Evolutionary conservation across 2,113 vertebrate genomes (phyloP), one percentile per base, ranked within the genome.

Genomic region (Microtus montanus): DNA sequence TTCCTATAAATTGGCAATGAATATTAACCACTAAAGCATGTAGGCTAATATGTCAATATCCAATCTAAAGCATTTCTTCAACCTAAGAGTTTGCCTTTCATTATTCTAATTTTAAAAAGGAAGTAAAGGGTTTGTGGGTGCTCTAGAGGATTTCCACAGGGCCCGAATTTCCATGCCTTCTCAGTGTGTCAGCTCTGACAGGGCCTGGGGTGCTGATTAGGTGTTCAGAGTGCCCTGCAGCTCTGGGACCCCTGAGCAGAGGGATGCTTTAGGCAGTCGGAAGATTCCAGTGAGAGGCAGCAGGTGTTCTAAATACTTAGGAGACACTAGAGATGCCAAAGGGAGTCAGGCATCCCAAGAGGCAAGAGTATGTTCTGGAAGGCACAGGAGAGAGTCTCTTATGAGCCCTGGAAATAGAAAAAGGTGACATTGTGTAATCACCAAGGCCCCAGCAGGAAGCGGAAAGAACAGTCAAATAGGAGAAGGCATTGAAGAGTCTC

Each of bases 391-490:
- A 68, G 82, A 33, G n/a, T 90, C 33, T 44, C 15, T 94, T 24
- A 30, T 3, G 58, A 90, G 28, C 61, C 44, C 41, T 49, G 77
- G 49, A 95, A 96, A 91, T 41, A 86, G 78, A 85, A 86, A 92
- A 41, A 26, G 3, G 6, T 82, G 41, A 52, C 33, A 77, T n/a
- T 89, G 22, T 77, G 2, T 11, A 28, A 88, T 78, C 24, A 1
- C 38, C 83, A 85, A n/a, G 41, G 52, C 78, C 33, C 10, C 71
- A 58, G 11, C 1, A 77, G 71, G 79, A 96, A 89, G 70, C 26
- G 75, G 58, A 71, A 2, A 58, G 35, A 38, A 49, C 4, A 95
- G 33, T 58, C 77, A 74, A 63, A 74, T 13, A 70, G 20, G 19
- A 85, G 44, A 44, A 9, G 35, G 0, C 20, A 6, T n/a, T 26